phyloP scores from a whole-genome alignment of 2,888 invertebrate genomes.

The Tenthredo notha region DNA sequence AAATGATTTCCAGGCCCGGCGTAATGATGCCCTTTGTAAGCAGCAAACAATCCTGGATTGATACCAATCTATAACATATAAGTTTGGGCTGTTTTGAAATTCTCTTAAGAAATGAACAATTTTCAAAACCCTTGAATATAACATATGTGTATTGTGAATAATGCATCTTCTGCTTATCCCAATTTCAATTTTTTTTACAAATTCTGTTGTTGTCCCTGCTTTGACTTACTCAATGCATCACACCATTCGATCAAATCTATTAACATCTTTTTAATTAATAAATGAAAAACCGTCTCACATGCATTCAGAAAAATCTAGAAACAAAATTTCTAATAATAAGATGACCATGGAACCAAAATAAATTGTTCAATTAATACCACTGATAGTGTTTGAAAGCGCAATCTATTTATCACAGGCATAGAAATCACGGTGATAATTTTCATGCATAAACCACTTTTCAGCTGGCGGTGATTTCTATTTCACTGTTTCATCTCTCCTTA shows the following conservation, averaged over 20 bases:
- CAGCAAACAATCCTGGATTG: slow-evolving; percentile 98
- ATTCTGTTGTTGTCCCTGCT: neutral
- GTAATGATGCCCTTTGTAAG: slow-evolving; percentile 99
- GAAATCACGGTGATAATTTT: slow-evolving; percentile 11
- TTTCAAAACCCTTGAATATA: neutral
- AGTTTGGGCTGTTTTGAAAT: slow-evolving; percentile 38
- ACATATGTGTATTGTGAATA: neutral
- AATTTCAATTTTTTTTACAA: neutral
- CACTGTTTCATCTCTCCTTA: neutral
- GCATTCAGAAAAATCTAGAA: neutral
- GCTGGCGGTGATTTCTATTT: neutral
- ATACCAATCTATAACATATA: slow-evolving; percentile 92
- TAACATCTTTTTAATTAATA: neutral
- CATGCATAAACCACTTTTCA: slow-evolving; percentile 12
- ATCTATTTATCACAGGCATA: slow-evolving; percentile 40
- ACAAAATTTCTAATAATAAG: neutral
- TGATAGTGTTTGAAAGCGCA: slow-evolving; percentile 4
- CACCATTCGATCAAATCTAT: neutral
- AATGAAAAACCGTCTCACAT: neutral
- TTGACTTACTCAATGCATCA: neutral
- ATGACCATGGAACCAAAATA: slow-evolving; percentile 25
- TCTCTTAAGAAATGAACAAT: neutral
- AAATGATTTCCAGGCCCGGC: slow-evolving; percentile 99
- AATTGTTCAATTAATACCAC: neutral
- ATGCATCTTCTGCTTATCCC: neutral